A percentile compares a stretch with the other conserved stretches of the same genome.
These are phyloP conservation scores for Syngnathus rostellatus DNA, from an alignment of 2,797 vertebrate genomes.

Conservation along the genomic window DNA sequence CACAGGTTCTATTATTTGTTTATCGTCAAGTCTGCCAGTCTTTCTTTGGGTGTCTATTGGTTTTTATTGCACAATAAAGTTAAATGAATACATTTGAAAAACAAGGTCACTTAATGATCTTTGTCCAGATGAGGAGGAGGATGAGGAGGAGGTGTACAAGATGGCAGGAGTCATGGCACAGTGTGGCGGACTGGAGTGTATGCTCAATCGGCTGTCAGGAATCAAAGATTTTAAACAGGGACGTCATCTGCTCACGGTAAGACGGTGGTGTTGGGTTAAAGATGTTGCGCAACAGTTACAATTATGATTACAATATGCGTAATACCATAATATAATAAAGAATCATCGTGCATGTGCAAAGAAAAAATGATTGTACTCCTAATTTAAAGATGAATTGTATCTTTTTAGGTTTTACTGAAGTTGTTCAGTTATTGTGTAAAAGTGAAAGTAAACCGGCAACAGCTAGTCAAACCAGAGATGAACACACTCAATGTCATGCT, in stretches of 20 bases:
- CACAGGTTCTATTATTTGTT: conserved; percentile 73
- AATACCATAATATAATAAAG: too few relatives aligned
- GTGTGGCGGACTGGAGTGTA: conserved; percentile 93
- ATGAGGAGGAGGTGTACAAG: conserved; percentile 98
- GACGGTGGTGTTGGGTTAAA: conserved; percentile 24
- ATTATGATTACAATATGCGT: not conserved
- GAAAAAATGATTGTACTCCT: not conserved
- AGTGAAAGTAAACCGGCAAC: conserved; percentile 95
- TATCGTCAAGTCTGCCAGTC: not conserved
- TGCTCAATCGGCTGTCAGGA: conserved; percentile 92
- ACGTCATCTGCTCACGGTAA: conserved; percentile 90
- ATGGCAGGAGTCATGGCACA: conserved; percentile 99
- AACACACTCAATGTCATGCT: conserved; percentile 99
- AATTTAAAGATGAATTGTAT: not conserved
- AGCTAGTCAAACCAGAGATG: conserved; percentile 95
- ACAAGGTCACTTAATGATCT: not conserved
- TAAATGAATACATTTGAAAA: not conserved
- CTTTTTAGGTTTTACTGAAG: conserved; percentile 84
- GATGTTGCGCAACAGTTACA: not conserved
- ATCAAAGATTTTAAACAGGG: conserved; percentile 99
- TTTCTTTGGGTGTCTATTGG: not conserved
- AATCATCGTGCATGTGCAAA: not conserved
- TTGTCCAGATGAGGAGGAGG: conserved; percentile 89
- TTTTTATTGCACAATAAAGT: not conserved
- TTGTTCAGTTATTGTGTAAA: conserved; percentile 98